phyloP scores from a whole-genome alignment of 2,888 invertebrate genomes.

The Drosophila setosimentum region DNA sequence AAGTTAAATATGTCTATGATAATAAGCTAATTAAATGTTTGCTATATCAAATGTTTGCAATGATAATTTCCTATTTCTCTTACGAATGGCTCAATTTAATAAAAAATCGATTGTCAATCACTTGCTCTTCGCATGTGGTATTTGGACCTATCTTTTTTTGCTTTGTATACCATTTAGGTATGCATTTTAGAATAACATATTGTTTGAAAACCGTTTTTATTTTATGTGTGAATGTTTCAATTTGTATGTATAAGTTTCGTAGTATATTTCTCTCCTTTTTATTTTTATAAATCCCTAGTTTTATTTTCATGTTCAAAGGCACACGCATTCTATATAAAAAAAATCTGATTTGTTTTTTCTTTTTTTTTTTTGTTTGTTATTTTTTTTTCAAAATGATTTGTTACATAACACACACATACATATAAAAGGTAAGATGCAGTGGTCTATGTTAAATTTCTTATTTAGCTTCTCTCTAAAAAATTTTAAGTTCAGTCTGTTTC shows the following conservation, averaged over 20 bases:
- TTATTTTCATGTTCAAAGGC: constrained; percentile 68
- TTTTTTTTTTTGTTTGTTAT: constrained; percentile 8
- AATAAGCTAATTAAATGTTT: neutral
- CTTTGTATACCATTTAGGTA: constrained; percentile 32
- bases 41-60: neutral
- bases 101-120: constrained; percentile 40
- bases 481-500: constrained; percentile 75
- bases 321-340: constrained; percentile 71
- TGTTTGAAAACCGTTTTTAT: constrained; percentile 21
- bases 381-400: constrained; percentile 37
- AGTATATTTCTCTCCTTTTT: constrained; percentile 53
- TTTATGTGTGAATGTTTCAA: constrained; percentile 36
- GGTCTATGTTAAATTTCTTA: constrained; percentile 44
- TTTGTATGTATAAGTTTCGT: constrained; percentile 46
- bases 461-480: constrained; percentile 51
- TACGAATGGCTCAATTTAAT: constrained; percentile 36
- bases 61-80: neutral
- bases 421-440: constrained; percentile 62
- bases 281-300: constrained; percentile 61
- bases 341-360: constrained; percentile 64
- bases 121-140: constrained; percentile 23
- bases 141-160: constrained; percentile 48
- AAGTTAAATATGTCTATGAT: neutral
- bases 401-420: constrained; percentile 53
- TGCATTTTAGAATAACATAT: constrained; percentile 46